Conservation (phyloP, 2,888 invertebrate genomes). For the Acheta domesticus region DNA sequence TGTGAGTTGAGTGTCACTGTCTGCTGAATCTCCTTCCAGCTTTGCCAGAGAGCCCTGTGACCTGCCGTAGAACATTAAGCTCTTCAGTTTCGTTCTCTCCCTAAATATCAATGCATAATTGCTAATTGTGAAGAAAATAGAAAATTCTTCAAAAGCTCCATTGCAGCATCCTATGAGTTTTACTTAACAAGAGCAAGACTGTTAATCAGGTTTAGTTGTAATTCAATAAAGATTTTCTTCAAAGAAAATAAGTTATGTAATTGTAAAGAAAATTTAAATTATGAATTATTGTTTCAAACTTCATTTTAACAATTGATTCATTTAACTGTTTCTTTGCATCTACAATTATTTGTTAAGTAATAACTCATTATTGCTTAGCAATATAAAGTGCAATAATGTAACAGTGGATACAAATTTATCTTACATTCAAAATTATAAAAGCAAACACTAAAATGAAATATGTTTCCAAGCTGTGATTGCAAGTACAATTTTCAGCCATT, state of each 20-base stretch:
- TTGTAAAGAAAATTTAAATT: too few relatives aligned
- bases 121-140: conserved; percentile 18
- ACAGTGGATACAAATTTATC: not conserved
- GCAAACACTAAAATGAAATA: not conserved
- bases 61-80: conserved; percentile 50
- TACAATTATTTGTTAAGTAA: not conserved
- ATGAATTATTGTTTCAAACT: too few relatives aligned
- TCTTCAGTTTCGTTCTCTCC: conserved; percentile 18
- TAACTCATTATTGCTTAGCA: not conserved
- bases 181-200: not conserved
- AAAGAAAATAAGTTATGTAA: too few relatives aligned
- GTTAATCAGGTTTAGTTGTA: not conserved
- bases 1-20: conserved; percentile 91
- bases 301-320: too few relatives aligned
- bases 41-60: conserved; percentile 89
- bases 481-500: conserved; percentile 21
- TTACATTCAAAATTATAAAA: conserved; percentile 20
- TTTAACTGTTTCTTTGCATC: not conserved
- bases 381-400: conserved; percentile 10
- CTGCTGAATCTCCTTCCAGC: conserved; percentile 91
- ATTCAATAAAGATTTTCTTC: not conserved
- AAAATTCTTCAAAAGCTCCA: conserved; percentile 18
- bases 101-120: conserved; percentile 18
- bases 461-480: conserved; percentile 21
- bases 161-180: conserved; percentile 18